Evolutionary conservation across 2,113 vertebrate species (phyloP), one percentile per base, ranked within the genome.

Genomic region (Chrysochloris asiatica): DNA sequence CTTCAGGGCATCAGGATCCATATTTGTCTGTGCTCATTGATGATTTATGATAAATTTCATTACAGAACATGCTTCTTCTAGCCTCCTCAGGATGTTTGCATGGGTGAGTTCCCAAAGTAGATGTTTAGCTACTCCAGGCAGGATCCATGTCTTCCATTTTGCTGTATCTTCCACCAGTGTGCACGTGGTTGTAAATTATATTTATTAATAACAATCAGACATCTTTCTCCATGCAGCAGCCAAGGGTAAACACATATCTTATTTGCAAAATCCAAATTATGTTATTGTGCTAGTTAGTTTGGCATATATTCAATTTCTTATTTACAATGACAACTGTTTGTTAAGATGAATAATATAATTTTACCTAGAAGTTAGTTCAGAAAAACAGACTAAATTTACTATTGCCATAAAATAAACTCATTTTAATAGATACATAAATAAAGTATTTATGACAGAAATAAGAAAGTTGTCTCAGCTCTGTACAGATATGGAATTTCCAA

Each of bases 371-470:
- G n/a, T 76, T 67, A 79, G 38, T 83, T 85, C 41, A 92, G 90
- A 96, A 84, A 92, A 96, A 43, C 45, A 95, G 86, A 95, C 36
- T 7, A 43, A 89, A 89, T 95, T 95, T 97, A 89, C 59, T 85
- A 96, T 91, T 97, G 93, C 95, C 96, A 97, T 96, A 98, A 98
- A 98, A 97, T 97, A 98, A 38, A 96, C 96, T 96, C 96, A 97
- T 96, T 98, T 98, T 98, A 98, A 97, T 98, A 97, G 92, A 95
- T 86, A 97, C 48, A 98, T 98, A 98, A 98, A 98, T 98, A 98
- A 97, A 95, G 92, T 41, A 95, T 95, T 97, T 94, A 92, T 95
- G 89, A 92, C 95, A 94, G 83, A 93, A 95, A 94, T 92, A 95
- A 96, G 93, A 93, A 94, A 95, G 88, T 86, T 95, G 89, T 93